A percentile compares a stretch with the other conserved stretches of the same genome.
phyloP scores from a whole-genome alignment of 2,888 invertebrate species.

The Chrysotoxum bicinctum region DNA sequence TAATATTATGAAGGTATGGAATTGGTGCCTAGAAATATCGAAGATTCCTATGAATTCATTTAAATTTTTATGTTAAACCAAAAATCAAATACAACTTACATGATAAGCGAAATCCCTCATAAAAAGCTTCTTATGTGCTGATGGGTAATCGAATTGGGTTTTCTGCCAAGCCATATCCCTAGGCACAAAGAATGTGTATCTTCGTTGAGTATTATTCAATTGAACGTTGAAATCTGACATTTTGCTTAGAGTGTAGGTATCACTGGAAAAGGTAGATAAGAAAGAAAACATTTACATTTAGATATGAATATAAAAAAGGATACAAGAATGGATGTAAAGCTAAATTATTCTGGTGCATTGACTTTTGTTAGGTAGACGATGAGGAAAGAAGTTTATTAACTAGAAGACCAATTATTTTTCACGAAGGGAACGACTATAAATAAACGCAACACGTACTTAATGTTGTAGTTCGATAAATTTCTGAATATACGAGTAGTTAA shows the following conservation, averaged over 20 bases:
- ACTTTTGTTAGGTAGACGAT: too few species aligned
- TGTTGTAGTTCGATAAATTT: too few species aligned
- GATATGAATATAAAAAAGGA: neutral
- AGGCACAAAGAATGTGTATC: conserved; percentile 96
- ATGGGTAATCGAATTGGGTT: conserved; percentile 88
- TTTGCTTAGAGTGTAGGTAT: conserved; percentile 89
- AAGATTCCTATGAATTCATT: conserved; percentile 8
- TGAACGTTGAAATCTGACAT: conserved; percentile 90
- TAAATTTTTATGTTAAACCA: conserved; percentile 27
- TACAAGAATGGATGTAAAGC: neutral
- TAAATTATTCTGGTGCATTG: conserved; percentile 3
- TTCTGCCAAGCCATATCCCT: conserved; percentile 94
- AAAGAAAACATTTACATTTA: conserved; percentile 6
- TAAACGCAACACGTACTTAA: too few species aligned
- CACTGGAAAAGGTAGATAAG: conserved; percentile 82
- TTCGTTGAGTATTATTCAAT: conserved; percentile 88
- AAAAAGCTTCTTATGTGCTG: conserved; percentile 92
- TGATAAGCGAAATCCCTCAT: conserved; percentile 91
- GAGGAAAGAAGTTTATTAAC: too few species aligned
- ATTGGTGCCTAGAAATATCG: neutral
- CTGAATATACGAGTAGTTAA: too few species aligned
- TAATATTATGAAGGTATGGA: neutral
- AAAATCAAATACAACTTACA: conserved; percentile 83
- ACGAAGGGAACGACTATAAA: too few species aligned
- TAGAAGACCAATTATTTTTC: too few species aligned